A percentile compares a stretch with the other conserved stretches of the same genome.
Conservation (phyloP, 2,797 vertebrate species). For the Acanthornis magna region DNA sequence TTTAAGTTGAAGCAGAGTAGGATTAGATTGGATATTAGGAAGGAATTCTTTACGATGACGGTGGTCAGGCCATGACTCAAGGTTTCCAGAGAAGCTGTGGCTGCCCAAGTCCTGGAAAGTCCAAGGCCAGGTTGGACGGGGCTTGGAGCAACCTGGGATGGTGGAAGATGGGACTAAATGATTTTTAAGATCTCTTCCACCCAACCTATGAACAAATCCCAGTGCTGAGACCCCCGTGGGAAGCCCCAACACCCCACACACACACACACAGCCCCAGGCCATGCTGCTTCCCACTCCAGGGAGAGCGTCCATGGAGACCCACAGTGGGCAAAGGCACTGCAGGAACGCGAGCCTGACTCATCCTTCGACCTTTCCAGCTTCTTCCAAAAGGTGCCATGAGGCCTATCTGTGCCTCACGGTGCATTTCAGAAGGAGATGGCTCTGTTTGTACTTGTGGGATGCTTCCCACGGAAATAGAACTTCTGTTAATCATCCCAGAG, state of each 20-base stretch:
- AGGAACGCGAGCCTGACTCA: neutral
- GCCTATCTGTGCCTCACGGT: neutral
- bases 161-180: neutral
- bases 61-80: neutral
- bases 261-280: accelerated
- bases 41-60: neutral
- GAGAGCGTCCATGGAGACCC: accelerated
- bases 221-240: neutral
- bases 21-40: neutral
- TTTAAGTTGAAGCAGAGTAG: neutral
- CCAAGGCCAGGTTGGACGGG: accelerated
- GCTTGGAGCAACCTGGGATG: neutral
- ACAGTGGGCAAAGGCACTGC: neutral
- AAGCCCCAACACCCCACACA: neutral
- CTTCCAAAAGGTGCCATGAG: neutral
- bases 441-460: neutral
- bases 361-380: neutral
- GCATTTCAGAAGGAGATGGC: neutral
- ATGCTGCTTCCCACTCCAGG: neutral
- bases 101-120: neutral
- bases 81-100: neutral
- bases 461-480: neutral
- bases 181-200: neutral
- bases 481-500: neutral
- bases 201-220: too few species aligned